Conservation (phyloP, 2,888 invertebrate genomes). For the Congeria kusceri region DNA sequence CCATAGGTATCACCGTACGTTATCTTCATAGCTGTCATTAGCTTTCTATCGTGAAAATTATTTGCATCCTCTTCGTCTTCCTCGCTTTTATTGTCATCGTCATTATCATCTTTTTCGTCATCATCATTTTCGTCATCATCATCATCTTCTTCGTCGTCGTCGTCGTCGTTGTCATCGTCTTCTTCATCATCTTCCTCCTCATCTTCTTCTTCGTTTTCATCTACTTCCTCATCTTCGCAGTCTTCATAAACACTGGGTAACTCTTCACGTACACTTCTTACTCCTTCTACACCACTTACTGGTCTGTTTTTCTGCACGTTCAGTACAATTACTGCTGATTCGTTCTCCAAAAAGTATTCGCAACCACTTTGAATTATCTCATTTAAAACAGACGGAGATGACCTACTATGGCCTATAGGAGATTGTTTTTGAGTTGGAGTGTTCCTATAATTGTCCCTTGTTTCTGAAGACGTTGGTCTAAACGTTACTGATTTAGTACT, state of each 20-base stretch:
- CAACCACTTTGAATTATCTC: conserved; percentile 2
- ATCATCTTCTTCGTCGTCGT: background rate
- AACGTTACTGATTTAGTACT: background rate
- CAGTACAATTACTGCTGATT: conserved; percentile 20
- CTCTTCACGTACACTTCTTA: too few species aligned
- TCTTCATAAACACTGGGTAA: background rate
- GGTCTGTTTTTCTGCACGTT: conserved; percentile 4
- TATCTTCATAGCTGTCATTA: background rate
- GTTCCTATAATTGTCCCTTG: background rate
- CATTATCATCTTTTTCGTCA: background rate
- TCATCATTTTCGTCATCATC: background rate
- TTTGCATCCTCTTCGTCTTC: background rate
- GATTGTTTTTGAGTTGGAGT: background rate
- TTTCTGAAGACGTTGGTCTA: background rate
- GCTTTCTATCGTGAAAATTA: background rate
- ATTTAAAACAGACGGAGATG: too few species aligned
- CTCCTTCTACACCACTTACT: too few species aligned
- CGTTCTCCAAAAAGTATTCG: conserved; percentile 35
- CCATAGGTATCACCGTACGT: background rate
- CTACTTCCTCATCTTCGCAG: background rate
- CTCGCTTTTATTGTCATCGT: background rate
- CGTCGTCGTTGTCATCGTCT: background rate
- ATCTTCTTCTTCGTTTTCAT: background rate
- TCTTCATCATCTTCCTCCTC: background rate
- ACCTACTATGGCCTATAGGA: too few species aligned